Evolutionary conservation across 2,888 invertebrate species (phyloP), one percentile per base, ranked within the genome.

Genomic region (Diogma glabrata): DNA sequence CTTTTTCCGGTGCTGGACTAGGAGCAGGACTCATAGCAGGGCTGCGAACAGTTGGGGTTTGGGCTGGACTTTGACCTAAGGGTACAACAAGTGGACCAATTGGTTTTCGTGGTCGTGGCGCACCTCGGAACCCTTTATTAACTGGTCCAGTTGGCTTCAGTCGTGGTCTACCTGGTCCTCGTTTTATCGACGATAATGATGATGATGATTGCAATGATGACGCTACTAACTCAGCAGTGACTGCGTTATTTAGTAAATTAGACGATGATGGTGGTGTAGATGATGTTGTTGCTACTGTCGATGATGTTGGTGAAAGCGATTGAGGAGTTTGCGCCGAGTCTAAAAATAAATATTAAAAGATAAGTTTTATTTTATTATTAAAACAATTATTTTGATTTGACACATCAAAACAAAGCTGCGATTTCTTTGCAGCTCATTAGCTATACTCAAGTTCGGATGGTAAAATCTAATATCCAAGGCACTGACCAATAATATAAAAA

Each of bases 151-250:
- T 71, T 1, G 82, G 82, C 60, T 80, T 77, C 10, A 83, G 66
- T 3, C 84, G 72, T 0, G 84, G 83, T 53, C 84, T 67, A 8
- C 84, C 83, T 1, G 84, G 82, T 16, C 83, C 82, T 45, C 83
- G 67, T 51, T 82, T 75, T 20, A 76, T 63, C 14, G 67, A 64
- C 7, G 65, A 58, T n/a, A n/a, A n/a, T 8, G 52, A 43, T 26
- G 40, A 19, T 8, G 28, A 22, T 19, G 54, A 28, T 17, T 54
- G 53, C 50, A 56, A 56, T 8, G 40, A 40, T 20, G 40, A 19
- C 12, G 40, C 20, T 12, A 40, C 22, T 43, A 43, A 43, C 2
- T 43, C 43, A 7, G 43, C 22, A 14, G 22, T 20, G 20, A 14
- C 43, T n/a, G 43, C 20, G n/a, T 23, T 43, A 28, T 26, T 47